These are phyloP conservation scores for Cyphomyrmex costatus DNA, from an alignment of 1,140 invertebrate genomes.

Conservation along the genomic window DNA sequence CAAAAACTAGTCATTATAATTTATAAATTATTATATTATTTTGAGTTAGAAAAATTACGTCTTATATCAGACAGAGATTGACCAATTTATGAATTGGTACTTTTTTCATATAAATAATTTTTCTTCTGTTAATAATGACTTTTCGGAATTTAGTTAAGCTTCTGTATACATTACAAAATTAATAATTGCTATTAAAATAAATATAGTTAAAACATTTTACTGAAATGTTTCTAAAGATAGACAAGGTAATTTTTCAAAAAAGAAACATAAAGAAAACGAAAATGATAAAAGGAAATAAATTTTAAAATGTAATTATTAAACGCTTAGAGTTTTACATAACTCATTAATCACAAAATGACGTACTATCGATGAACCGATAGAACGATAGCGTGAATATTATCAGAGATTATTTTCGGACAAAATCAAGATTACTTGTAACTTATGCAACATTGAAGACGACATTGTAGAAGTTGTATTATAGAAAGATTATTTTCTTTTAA, in stretches of 20 bases:
- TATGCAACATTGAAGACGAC: neutral
- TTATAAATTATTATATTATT: neutral
- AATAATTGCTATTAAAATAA: no score
- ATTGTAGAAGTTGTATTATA: neutral
- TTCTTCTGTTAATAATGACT: neutral
- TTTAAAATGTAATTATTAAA: slow-evolving; percentile 29
- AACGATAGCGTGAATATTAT: slow-evolving; percentile 27
- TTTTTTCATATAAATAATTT: neutral
- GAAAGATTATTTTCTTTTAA: neutral
- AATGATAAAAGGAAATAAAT: neutral
- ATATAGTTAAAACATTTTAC: neutral
- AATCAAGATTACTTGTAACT: slow-evolving; percentile 37
- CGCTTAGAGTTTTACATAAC: slow-evolving; percentile 24
- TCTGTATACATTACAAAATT: neutral
- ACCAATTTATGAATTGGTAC: neutral
- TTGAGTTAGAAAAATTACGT: neutral
- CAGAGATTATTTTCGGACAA: slow-evolving; percentile 15
- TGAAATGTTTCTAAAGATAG: neutral
- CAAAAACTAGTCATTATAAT: neutral
- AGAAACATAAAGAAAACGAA: neutral
- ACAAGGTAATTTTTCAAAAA: neutral
- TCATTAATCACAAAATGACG: slow-evolving; percentile 8
- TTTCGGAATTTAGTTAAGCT: neutral
- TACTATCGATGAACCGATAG: slow-evolving; percentile 16
- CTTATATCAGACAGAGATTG: neutral